These are phyloP conservation scores for Drosophila pallidifrons DNA, from an alignment of 1,140 invertebrate genomes.

Conservation along the genomic window DNA sequence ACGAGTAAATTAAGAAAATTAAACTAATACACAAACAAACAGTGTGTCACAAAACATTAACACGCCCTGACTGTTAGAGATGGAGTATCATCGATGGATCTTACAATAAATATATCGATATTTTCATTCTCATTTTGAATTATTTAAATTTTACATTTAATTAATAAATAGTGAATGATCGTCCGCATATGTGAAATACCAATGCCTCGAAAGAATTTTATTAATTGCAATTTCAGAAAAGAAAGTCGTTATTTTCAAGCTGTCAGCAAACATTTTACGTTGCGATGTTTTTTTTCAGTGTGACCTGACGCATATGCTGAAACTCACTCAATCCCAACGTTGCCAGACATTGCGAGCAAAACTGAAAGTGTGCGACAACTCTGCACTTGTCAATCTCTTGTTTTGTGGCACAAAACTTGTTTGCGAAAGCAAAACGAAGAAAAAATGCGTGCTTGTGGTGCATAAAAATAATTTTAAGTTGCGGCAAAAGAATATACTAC, in stretches of 20 bases:
- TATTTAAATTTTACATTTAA: too few species aligned
- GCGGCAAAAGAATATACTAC: not conserved
- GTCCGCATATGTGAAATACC: too few species aligned
- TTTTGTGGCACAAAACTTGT: constrained; percentile 61
- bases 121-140: too few species aligned
- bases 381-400: constrained; percentile 46
- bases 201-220: too few species aligned
- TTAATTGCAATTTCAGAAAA: too few species aligned
- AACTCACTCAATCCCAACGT: not conserved
- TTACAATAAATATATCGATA: too few species aligned
- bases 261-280: too few species aligned
- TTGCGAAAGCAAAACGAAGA: constrained; percentile 48
- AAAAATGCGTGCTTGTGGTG: constrained; percentile 47
- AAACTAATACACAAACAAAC: constrained; percentile 42
- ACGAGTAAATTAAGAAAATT: constrained; percentile 4
- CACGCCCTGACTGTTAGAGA: constrained; percentile 36
- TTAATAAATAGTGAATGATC: too few species aligned
- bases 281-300: not conserved
- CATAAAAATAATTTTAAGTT: constrained; percentile 22
- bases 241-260: too few species aligned
- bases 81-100: too few species aligned
- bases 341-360: not conserved
- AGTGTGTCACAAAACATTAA: constrained; percentile 43
- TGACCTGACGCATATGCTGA: constrained; percentile 16
- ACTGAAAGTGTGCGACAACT: constrained; percentile 22